Evolutionary conservation across 53 echinoderm and acorn worm species (phyloP).

Genomic region (Patiria pectinifera): DNA sequence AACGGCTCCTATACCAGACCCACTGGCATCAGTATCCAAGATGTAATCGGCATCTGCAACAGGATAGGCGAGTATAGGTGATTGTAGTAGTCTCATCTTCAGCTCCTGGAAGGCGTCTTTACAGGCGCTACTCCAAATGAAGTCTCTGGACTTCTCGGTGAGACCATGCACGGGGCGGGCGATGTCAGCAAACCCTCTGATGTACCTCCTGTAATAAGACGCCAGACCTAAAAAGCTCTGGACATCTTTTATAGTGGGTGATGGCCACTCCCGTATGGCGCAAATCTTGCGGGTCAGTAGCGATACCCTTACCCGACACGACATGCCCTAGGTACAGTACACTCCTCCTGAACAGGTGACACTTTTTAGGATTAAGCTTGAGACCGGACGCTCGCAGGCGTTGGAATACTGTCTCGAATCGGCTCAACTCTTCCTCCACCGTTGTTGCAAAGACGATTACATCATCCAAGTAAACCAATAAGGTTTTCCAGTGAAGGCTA

Average conservation of each 20-base stretch:
- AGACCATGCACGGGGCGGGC: constrained; percentile 17
- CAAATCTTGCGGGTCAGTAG: constrained; percentile 31
- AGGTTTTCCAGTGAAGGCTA: constrained; percentile 40
- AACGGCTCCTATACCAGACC: too few species aligned
- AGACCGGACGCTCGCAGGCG: constrained; percentile 23
- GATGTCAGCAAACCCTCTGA: constrained; percentile 8
- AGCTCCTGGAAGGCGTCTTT: constrained; percentile 9
- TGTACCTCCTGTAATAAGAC: constrained; percentile 28
- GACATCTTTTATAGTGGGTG: constrained; percentile 23
- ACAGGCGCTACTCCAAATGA: constrained; percentile 10
- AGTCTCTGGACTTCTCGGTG: constrained; percentile 21
- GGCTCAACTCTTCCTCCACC: constrained; percentile 40
- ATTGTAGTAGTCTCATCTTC: not conserved
- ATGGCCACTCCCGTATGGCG: constrained; percentile 27
- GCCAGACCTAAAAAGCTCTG: constrained; percentile 27
- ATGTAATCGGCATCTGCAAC: not conserved
- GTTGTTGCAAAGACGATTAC: constrained; percentile 43
- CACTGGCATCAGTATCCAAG: constrained; percentile 12
- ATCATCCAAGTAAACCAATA: constrained; percentile 55
- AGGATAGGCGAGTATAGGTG: constrained; percentile 10
- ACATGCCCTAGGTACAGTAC: constrained; percentile 45
- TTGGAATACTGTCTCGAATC: constrained; percentile 22
- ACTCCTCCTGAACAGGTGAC: constrained; percentile 23
- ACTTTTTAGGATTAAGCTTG: constrained; percentile 44
- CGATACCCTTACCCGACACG: constrained; percentile 20